Percentiles rank a stretch among this genome's conserved stretches.
These are phyloP conservation scores for Aporrectodea caliginosa DNA, from an alignment of 1,140 invertebrate genomes.

Conservation along the genomic window DNA sequence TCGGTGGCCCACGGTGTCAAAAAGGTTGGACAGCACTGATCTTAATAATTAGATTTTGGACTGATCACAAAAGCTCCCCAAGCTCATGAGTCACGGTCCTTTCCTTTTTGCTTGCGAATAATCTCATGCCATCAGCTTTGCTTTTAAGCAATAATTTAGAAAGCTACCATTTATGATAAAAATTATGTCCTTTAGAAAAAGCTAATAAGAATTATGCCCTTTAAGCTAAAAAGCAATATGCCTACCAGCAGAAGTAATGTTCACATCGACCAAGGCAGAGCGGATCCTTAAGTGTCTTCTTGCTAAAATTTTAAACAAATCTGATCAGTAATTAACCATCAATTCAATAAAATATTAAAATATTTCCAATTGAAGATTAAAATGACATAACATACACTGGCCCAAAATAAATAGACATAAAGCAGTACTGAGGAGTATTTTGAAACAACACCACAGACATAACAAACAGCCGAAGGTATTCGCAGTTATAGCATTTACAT, in stretches of 20 bases:
- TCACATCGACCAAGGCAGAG: neutral
- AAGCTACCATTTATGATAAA: neutral
- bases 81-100: too few relatives aligned
- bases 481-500: neutral
- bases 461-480: neutral
- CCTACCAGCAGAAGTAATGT: neutral
- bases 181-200: neutral
- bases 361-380: neutral
- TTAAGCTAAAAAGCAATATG: neutral
- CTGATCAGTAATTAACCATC: neutral
- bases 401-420: neutral
- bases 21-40: too few relatives aligned
- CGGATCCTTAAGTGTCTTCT: neutral
- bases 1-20: too few relatives aligned
- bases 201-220: neutral
- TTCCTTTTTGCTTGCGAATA: too few relatives aligned
- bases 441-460: neutral
- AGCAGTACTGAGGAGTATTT: neutral
- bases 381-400: neutral
- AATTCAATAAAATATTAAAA: too few relatives aligned
- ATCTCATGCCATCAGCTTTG: too few relatives aligned
- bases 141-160: neutral
- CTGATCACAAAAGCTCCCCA: neutral
- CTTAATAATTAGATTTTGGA: too few relatives aligned
- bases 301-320: neutral